A percentile compares a stretch with the other conserved stretches of the same genome.
Conservation (phyloP, 2,888 invertebrate genomes). For the Ichneumoninae sp. region DNA sequence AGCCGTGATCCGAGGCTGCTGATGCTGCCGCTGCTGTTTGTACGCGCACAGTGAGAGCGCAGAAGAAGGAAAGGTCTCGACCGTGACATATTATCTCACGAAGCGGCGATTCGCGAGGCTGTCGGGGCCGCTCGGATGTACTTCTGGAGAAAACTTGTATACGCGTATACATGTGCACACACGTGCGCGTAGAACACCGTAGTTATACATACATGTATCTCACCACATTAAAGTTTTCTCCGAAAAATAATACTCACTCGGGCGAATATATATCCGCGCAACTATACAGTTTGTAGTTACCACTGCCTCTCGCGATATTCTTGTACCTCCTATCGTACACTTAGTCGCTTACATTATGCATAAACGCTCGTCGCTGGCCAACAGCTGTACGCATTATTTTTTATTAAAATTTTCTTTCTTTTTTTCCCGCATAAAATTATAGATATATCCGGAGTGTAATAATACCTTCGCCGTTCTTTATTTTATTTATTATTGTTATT, state of each 20-base stretch:
- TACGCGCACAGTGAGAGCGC: not conserved
- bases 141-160: conserved; percentile 52
- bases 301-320: conserved; percentile 21
- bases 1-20: not conserved
- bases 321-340: not conserved
- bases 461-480: not conserved
- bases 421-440: not conserved
- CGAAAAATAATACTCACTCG: conserved; percentile 39
- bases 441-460: conserved; percentile 2
- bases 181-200: conserved; percentile 9
- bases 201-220: not conserved
- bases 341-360: conserved; percentile 19
- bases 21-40: not conserved
- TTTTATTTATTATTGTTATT: not conserved
- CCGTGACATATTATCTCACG: conserved; percentile 69
- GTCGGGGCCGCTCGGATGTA: conserved; percentile 39
- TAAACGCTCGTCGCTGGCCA: conserved; percentile 6
- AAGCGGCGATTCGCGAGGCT: conserved; percentile 53
- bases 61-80: conserved; percentile 68
- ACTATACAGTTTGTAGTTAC: not conserved
- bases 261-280: conserved; percentile 9
- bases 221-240: conserved; percentile 20
- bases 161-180: conserved; percentile 14
- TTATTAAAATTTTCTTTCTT: conserved; percentile 8
- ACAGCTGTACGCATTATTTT: conserved; percentile 39